Evolutionary conservation across 2,888 invertebrate genomes (phyloP), one percentile per base, ranked within the genome.

Genomic region (Gymnocheta viridis): DNA sequence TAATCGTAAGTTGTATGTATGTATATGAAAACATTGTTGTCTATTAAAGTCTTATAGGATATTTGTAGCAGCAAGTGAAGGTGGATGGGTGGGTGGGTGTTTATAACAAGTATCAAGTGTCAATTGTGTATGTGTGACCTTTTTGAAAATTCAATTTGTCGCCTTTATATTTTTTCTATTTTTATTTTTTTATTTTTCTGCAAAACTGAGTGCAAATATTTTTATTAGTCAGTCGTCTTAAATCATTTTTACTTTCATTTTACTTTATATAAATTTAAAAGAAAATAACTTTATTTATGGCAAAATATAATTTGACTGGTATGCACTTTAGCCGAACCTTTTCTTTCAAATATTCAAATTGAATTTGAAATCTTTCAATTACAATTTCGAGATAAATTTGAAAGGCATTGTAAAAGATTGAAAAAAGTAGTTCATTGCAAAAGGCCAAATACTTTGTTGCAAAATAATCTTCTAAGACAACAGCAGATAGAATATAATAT

Each of bases 141-240:
- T 79, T 79, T 19, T 89, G 88, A 87, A 90, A 91, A 90, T 91
- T 90, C 86, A 91, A 91, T 90, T 90, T 90, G 88, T 88, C 89
- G 85, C 88, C 89, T 89, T 89, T 91, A 88, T 90, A 89, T 88
- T 19, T 27, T 22, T n/a, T 14, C 14, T 38, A n/a, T 49, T 49
- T 35, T 41, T 12, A 6, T 22, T 27, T 54, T 49, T 35, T 14
- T 1, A 1, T 22, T n/a, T 6, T 6, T 41, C 70, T 4, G 2
- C 24, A 12, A 73, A 73, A 81, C 73, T 84, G 69, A 78, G 89
- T 89, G 89, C 82, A 88, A 89, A 88, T 87, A 90, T 90, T 89
- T 89, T 89, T 89, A 90, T 91, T 90, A 91, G 87, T 73, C 86
- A 74, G 69, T 67, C 44, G 41, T 80, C 54, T 78, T 19, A 67